phyloP scores from a whole-genome alignment of 1,140 invertebrate genomes.

The Orchestia grillus region DNA sequence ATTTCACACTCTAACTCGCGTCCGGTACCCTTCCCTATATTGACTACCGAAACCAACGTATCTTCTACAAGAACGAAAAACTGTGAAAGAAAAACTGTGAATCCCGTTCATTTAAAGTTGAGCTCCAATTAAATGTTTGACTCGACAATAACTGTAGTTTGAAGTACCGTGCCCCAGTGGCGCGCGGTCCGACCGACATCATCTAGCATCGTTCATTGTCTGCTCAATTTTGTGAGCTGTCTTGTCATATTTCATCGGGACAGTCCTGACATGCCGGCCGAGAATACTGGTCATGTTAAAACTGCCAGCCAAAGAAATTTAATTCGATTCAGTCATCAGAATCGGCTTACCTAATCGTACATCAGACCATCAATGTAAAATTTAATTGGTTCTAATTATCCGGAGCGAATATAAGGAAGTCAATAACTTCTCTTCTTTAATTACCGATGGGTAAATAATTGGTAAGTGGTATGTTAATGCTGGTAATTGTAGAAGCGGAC shows the following conservation, averaged over 20 bases:
- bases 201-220: neutral
- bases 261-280: neutral
- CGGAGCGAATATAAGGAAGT: conserved; percentile 44
- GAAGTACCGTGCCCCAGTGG: neutral
- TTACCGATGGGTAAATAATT: conserved; percentile 26
- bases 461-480: conserved; percentile 42
- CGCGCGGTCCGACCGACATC: too few relatives aligned
- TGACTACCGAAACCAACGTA: neutral
- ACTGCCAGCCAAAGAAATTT: conserved; percentile 16
- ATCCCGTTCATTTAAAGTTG: too few relatives aligned
- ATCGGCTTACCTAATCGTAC: conserved; percentile 35
- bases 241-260: neutral
- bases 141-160: neutral
- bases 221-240: neutral
- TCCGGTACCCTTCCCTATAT: neutral
- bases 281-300: neutral
- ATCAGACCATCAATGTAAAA: conserved; percentile 49
- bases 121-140: too few relatives aligned
- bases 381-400: conserved; percentile 38
- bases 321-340: conserved; percentile 45
- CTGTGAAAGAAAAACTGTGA: neutral
- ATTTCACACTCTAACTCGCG: neutral
- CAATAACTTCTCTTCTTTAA: conserved; percentile 39
- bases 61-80: neutral
- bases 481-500: conserved; percentile 18